phyloP scores from a whole-genome alignment of 1,140 invertebrate species.

The Chelonus insularis region DNA sequence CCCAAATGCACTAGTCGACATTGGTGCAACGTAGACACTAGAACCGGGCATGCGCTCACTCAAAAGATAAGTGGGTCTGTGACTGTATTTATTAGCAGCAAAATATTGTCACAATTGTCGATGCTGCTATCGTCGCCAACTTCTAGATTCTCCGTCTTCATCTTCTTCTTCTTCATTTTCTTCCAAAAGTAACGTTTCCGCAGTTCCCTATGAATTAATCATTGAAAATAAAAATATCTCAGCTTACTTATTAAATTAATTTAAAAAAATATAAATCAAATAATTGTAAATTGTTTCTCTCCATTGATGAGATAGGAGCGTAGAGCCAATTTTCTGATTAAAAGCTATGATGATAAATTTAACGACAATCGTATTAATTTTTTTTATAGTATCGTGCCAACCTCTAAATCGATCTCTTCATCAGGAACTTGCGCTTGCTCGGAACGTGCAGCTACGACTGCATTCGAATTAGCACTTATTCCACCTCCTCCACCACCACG shows the following conservation, averaged over 20 bases:
- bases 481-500: conserved; percentile 48
- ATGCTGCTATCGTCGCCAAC: conserved; percentile 65
- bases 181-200: conserved; percentile 52
- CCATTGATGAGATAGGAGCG: too few species aligned
- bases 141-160: conserved; percentile 63
- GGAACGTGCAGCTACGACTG: conserved; percentile 41
- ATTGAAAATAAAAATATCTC: conserved; percentile 12
- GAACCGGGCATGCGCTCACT: conserved; percentile 32
- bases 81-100: conserved; percentile 35
- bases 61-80: conserved; percentile 34
- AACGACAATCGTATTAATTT: too few species aligned
- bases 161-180: conserved; percentile 67
- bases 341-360: too few species aligned
- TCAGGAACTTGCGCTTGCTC: conserved; percentile 50
- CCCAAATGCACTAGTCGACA: conserved; percentile 34
- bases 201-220: conserved; percentile 37
- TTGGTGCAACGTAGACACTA: conserved; percentile 37
- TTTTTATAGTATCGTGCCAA: too few species aligned
- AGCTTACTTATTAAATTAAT: not conserved
- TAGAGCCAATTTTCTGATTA: too few species aligned
- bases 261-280: too few species aligned
- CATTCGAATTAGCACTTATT: conserved; percentile 39
- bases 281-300: too few species aligned
- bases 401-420: conserved; percentile 57
- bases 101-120: conserved; percentile 41